A percentile compares a stretch with the other conserved stretches of the same genome.
Evolutionary conservation across 1,140 invertebrate species (phyloP).

Genomic region (Hylaeus anthracinus): DNA sequence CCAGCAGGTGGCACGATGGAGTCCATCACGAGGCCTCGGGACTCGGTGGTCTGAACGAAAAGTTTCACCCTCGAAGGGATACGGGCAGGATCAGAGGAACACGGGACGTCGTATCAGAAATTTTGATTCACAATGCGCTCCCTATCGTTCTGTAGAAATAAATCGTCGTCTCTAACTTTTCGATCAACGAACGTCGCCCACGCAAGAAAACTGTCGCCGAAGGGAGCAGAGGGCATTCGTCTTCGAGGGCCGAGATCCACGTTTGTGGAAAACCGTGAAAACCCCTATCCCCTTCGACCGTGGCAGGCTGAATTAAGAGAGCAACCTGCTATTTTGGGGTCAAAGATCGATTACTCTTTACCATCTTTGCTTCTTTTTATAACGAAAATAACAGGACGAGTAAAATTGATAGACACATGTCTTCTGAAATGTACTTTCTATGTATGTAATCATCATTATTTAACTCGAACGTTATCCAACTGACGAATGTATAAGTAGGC

Average conservation of each 20-base stretch:
- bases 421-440: too few species aligned
- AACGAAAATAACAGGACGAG: too few species aligned
- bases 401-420: too few species aligned
- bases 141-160: conserved; percentile 1
- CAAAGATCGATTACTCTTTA: too few species aligned
- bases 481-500: too few species aligned
- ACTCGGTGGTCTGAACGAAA: background rate
- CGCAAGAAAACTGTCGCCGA: conserved; percentile 1
- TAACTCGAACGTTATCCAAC: too few species aligned
- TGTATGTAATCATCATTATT: too few species aligned
- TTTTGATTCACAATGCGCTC: conserved; percentile 37
- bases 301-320: conserved; percentile 1
- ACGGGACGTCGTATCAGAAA: conserved; percentile 37
- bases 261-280: background rate
- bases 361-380: too few species aligned
- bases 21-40: background rate
- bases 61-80: conserved; percentile 32
- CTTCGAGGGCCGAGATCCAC: conserved; percentile 2
- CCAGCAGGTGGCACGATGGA: background rate
- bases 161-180: conserved; percentile 45
- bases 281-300: background rate
- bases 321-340: too few species aligned
- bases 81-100: background rate
- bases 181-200: conserved; percentile 10
- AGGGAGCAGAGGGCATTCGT: conserved; percentile 19